Evolutionary conservation across 2,113 vertebrate genomes (phyloP).

Genomic region (Centropus bengalensis): DNA sequence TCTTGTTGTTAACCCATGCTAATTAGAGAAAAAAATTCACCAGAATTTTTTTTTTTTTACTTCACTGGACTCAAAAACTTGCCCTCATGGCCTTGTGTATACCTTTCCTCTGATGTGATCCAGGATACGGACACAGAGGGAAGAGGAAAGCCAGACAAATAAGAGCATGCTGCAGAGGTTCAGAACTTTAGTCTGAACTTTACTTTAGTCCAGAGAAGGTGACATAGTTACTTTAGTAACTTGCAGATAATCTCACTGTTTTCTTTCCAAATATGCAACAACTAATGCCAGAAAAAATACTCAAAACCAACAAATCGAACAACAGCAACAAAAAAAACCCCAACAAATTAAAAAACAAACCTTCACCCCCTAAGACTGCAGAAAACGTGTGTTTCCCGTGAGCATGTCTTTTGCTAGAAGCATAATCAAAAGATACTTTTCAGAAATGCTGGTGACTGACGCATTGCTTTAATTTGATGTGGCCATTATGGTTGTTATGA

Average conservation of each 20-base stretch:
- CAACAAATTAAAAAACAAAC: too few relatives aligned
- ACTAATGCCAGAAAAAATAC: background rate
- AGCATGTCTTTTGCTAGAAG: slow-evolving; percentile 44
- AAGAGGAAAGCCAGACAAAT: background rate
- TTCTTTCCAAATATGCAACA: background rate
- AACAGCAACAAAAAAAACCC: background rate
- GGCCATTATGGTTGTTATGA: slow-evolving; percentile 19
- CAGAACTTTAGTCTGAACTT: too few relatives aligned
- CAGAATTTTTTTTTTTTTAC: background rate
- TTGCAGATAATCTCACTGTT: background rate
- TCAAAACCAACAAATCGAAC: background rate
- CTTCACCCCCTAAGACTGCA: rapidly evolving
- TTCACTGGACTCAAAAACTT: background rate
- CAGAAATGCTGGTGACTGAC: background rate
- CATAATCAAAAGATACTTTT: slow-evolving; percentile 56
- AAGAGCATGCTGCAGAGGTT: background rate
- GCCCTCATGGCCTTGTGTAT: background rate
- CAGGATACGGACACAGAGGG: background rate
- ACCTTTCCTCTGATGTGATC: background rate
- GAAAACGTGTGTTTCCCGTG: background rate
- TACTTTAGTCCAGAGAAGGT: background rate
- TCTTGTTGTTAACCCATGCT: background rate
- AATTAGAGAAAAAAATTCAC: background rate
- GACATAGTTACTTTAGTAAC: background rate
- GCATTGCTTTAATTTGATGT: slow-evolving; percentile 57